These are phyloP conservation scores for Beroe ovata DNA, from an alignment of 37 sponge, comb jelly and placozoan genomes.

Conservation along the genomic window DNA sequence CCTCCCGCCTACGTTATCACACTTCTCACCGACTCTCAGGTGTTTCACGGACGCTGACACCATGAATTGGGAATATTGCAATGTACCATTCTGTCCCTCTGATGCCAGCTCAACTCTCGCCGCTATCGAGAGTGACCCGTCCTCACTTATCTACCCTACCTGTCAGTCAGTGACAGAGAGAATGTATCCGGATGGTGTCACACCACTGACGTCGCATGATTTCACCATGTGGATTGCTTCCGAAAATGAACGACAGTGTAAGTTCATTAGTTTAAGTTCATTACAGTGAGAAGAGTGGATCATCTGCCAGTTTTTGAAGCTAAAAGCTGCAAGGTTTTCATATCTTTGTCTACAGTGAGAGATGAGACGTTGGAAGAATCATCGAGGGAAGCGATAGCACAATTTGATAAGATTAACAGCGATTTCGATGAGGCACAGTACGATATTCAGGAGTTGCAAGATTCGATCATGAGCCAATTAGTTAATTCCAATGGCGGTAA, in stretches of 20 bases:
- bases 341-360: too few relatives aligned
- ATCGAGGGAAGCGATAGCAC: background rate
- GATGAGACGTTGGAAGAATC: constrained; percentile 8
- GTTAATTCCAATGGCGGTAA: background rate
- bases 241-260: background rate
- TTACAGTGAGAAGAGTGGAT: too few relatives aligned
- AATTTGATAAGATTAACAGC: background rate
- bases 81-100: constrained; percentile 14
- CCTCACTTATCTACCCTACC: constrained; percentile 1
- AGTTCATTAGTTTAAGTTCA: too few relatives aligned
- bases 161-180: background rate
- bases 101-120: background rate
- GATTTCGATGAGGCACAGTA: background rate
- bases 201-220: background rate
- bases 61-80: constrained; percentile 41
- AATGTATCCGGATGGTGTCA: background rate
- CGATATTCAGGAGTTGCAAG: background rate
- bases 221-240: constrained; percentile 60
- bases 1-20: too few relatives aligned
- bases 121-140: background rate
- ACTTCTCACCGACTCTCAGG: background rate
- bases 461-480: background rate
- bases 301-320: too few relatives aligned
- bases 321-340: too few relatives aligned
- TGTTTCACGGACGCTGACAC: background rate